A percentile compares a stretch with the other conserved stretches of the same genome.
Evolutionary conservation across 2,888 invertebrate species (phyloP).

Genomic region (Acanthococcus lagerstroemiae): DNA sequence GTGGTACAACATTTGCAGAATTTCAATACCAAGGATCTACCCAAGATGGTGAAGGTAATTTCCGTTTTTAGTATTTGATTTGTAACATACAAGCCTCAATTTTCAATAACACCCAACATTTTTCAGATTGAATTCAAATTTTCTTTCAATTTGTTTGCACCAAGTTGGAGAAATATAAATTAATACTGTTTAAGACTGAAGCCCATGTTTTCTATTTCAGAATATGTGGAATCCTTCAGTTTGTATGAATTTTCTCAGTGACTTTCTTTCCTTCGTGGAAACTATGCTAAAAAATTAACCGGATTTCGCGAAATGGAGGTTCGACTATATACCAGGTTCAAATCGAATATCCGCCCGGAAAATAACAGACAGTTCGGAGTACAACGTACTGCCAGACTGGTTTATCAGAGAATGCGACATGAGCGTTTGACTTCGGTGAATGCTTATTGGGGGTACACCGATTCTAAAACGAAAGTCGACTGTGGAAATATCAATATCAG

Average conservation of each 20-base stretch:
- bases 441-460: no score
- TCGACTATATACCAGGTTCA: background rate
- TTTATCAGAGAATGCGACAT: no score
- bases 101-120: background rate
- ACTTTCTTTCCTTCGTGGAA: slow-evolving; percentile 13
- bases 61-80: no score
- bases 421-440: no score
- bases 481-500: no score
- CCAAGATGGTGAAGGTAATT: slow-evolving; percentile 2
- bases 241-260: slow-evolving; percentile 13
- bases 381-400: background rate
- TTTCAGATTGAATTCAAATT: background rate
- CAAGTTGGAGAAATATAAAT: background rate
- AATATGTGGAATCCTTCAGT: background rate
- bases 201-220: background rate
- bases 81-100: no score
- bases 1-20: background rate
- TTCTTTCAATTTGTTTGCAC: background rate
- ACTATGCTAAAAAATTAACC: background rate
- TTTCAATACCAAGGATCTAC: slow-evolving; percentile 4
- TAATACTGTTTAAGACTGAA: background rate
- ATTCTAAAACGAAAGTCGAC: no score
- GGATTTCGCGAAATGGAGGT: slow-evolving; percentile 1
- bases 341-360: background rate
- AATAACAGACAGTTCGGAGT: background rate